Evolutionary conservation across 1,140 invertebrate genomes (phyloP).

Genomic region (Prorops nasuta): DNA sequence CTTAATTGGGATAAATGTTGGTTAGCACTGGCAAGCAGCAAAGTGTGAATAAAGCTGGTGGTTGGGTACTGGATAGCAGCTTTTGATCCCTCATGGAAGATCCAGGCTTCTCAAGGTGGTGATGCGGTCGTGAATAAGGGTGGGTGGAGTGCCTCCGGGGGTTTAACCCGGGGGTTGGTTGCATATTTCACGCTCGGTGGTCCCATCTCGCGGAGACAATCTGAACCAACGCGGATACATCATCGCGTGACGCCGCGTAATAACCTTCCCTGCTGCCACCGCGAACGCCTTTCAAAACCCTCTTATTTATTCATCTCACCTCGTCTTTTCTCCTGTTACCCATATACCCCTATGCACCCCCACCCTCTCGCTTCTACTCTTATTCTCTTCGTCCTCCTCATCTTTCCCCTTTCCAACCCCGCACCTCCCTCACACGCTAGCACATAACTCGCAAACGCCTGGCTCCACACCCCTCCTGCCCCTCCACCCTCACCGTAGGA

Average conservation of each 20-base stretch:
- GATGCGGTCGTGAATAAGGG: slow-evolving; percentile 46
- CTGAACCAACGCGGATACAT: slow-evolving; percentile 55
- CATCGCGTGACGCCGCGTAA: slow-evolving; percentile 56
- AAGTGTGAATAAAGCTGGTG: too few relatives aligned
- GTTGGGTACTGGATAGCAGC: too few relatives aligned
- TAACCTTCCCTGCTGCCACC: slow-evolving; percentile 40
- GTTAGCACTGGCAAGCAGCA: too few relatives aligned
- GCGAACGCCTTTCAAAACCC: slow-evolving; percentile 49
- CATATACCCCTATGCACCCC: slow-evolving; percentile 11
- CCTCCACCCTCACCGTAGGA: too few relatives aligned
- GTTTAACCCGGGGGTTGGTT: slow-evolving; percentile 47
- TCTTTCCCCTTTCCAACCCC: background rate
- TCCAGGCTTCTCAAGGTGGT: slow-evolving; percentile 39
- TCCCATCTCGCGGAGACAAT: slow-evolving; percentile 57
- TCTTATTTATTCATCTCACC: slow-evolving; percentile 58
- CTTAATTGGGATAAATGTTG: too few relatives aligned
- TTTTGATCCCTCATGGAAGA: too few relatives aligned
- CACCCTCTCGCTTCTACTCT: slow-evolving; percentile 11
- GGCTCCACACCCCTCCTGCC: too few relatives aligned
- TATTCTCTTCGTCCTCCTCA: slow-evolving; percentile 2
- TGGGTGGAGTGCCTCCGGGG: slow-evolving; percentile 36
- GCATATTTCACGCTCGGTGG: slow-evolving; percentile 57
- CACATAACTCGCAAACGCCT: too few relatives aligned
- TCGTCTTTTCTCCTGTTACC: slow-evolving; percentile 32
- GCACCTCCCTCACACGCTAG: too few relatives aligned